Base-by-base conservation (phyloP, 2,888 invertebrate genomes). In the Drosophila borborema region DNA sequence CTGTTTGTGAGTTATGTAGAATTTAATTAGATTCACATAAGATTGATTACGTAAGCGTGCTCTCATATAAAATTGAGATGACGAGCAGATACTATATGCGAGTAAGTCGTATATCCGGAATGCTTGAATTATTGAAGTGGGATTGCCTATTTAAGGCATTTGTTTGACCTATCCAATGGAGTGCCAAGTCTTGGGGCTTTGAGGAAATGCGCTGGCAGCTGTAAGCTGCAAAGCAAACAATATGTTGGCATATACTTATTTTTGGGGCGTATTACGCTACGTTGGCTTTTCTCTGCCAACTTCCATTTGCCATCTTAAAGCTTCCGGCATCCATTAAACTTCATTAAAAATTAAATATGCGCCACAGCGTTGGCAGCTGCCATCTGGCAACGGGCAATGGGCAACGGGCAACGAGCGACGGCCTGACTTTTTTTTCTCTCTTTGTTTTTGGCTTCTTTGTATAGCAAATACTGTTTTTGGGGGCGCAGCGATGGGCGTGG, bases 301-400 rank as follows among this genome's bases (percentile, higher is more conserved):
- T 49, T 75, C 62, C 71, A 63, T 74, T 90, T 90, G 72, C 61
- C 71, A 56, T 77, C 84, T 84, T 86, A 79, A 82, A 90, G 82
- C 91, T 90, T 91, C 91, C 92, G 91, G 89, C 89, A 81, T 92
- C 91, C 91, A 92, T 91, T 91, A 91, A 91, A 92, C 86, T 90
- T 91, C 91, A 92, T 91, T 91, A 91, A 91, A 91, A 91, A 91
- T 92, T 91, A 90, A 92, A 90, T 91, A 91, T 90, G 90, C 83
- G 81, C 74, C 73, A 61, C 64, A 74, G 72, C 81, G 81, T 73
- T 74, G 82, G 59, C 65, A 72, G 28, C 72, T 75, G 71, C 54
- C 65, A 72, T 43, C 64, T 34, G 55, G 54, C 28, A 69, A 51
- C 62, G 40, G 20, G 60, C 63, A 48, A 49, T 43, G 4, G 53